These are phyloP conservation scores for Eremophila alpestris DNA, from an alignment of 2,797 vertebrate species.

Conservation along the genomic window DNA sequence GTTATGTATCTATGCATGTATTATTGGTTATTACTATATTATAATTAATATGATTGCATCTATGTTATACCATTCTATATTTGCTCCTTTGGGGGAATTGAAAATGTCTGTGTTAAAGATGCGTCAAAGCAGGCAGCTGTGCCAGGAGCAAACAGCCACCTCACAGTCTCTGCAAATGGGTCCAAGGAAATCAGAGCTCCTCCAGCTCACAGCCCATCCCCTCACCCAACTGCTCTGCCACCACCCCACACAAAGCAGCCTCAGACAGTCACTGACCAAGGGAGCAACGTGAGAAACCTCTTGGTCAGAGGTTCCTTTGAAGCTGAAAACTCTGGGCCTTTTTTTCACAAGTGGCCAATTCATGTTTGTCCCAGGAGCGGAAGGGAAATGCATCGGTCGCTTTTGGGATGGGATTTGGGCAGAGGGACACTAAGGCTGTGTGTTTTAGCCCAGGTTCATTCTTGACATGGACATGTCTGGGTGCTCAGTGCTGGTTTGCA, in stretches of 20 bases:
- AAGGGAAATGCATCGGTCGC: accelerated
- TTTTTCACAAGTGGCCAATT: not conserved
- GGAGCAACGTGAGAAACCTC: not conserved
- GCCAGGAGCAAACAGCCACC: not conserved
- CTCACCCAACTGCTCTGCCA: not conserved
- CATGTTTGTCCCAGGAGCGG: not conserved
- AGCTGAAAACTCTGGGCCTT: not conserved
- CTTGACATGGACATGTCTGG: not conserved
- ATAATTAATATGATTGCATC: not conserved
- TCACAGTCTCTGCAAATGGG: accelerated
- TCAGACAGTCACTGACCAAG: not conserved
- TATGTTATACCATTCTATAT: not conserved
- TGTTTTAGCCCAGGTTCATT: not conserved
- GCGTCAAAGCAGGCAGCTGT: not conserved
- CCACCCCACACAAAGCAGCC: not conserved
- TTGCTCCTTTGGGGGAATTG: not conserved
- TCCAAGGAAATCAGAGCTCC: not conserved
- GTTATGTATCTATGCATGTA: not conserved
- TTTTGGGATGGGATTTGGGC: not conserved
- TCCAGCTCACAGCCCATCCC: accelerated
- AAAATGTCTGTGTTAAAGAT: not conserved
- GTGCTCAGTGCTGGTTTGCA: not conserved
- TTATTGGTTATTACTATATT: not conserved
- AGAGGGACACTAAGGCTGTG: not conserved
- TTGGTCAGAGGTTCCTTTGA: not conserved